phyloP scores from a whole-genome alignment of 2,888 invertebrate species.

The Bhutanitis thaidina region DNA sequence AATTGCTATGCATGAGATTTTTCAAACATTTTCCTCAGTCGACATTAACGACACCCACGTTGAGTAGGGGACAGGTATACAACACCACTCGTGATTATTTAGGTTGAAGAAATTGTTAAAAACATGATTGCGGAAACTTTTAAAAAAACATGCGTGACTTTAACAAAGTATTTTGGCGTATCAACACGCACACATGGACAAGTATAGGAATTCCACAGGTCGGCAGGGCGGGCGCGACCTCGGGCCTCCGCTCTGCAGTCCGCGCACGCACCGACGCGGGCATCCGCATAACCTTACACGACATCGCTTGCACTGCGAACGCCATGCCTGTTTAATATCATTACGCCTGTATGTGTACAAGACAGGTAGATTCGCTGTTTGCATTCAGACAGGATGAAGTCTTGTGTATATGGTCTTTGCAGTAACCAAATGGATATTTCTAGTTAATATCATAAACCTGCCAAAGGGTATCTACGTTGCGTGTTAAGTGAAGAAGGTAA shows the following conservation, averaged over 20 bases:
- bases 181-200: background rate
- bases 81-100: too few species aligned
- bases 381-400: background rate
- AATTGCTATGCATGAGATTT: too few species aligned
- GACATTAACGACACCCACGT: too few species aligned
- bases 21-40: too few species aligned
- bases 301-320: conserved; percentile 22
- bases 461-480: too few species aligned
- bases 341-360: background rate
- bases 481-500: too few species aligned
- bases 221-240: conserved; percentile 52
- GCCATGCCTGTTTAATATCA: conserved; percentile 6
- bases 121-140: background rate
- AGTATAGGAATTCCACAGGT: conserved; percentile 39
- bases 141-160: background rate
- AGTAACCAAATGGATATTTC: background rate
- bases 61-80: too few species aligned
- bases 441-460: too few species aligned
- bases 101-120: too few species aligned
- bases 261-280: conserved; percentile 52
- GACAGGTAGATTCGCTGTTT: background rate
- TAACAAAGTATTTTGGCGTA: background rate
- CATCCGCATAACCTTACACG: conserved; percentile 72
- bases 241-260: conserved; percentile 53
- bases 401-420: background rate